A percentile compares a stretch with the other conserved stretches of the same genome.
phyloP scores from a whole-genome alignment of 2,888 invertebrate species.

The Tachina grossa region DNA sequence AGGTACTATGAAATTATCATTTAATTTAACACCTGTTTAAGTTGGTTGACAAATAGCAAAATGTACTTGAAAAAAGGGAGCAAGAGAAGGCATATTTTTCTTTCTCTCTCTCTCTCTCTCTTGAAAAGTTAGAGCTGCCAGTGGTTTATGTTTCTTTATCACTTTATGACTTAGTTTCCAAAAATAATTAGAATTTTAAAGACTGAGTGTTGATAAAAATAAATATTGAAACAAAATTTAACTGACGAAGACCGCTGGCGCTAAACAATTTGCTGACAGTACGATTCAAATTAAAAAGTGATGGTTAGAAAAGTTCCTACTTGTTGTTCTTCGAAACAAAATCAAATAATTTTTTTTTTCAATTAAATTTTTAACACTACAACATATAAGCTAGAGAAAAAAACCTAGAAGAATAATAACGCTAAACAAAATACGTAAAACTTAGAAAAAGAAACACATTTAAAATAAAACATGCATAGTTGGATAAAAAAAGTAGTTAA shows the following conservation, averaged over 20 bases:
- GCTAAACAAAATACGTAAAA: conserved; percentile 72
- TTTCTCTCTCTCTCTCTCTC: background rate
- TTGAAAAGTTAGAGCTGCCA: conserved; percentile 73
- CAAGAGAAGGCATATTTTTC: no score
- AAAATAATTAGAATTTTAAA: conserved; percentile 68
- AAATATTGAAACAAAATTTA: conserved; percentile 1
- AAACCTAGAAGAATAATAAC: conserved; percentile 41
- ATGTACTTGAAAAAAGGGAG: background rate
- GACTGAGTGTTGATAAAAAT: conserved; percentile 78
- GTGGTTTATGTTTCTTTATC: conserved; percentile 60
- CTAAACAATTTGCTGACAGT: background rate
- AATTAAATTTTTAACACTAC: conserved; percentile 66
- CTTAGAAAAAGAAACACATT: conserved; percentile 64
- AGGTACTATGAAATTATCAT: conserved; percentile 94
- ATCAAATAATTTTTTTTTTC: conserved; percentile 1
- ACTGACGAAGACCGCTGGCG: background rate
- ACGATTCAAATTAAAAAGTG: conserved; percentile 29
- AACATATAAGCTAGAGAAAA: conserved; percentile 56
- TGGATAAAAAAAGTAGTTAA: conserved; percentile 62
- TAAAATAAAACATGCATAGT: conserved; percentile 57
- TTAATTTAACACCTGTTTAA: conserved; percentile 96
- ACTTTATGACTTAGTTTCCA: conserved; percentile 1
- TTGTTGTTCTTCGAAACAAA: conserved; percentile 58
- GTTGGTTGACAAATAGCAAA: background rate
- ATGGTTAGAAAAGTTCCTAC: conserved; percentile 71